Base-by-base conservation (phyloP, 2,113 vertebrate species). In the Campylomormyrus numenius region DNA sequence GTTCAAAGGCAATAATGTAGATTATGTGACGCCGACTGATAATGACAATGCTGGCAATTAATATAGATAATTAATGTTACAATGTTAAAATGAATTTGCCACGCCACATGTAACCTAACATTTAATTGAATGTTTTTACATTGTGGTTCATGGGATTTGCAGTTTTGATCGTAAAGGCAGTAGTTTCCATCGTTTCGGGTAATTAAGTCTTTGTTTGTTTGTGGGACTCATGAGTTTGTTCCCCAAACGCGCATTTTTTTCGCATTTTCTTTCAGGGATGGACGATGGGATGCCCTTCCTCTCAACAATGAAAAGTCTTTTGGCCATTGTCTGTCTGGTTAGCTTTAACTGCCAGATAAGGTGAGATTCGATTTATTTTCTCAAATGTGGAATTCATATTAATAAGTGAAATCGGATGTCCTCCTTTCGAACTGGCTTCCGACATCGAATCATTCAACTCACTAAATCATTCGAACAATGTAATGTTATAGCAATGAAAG, bases 231-330 rank as follows among this genome's bases (percentile, higher is more conserved):
- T 4, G 45, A 85, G 83, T 24, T 85, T 46, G 27, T 13, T 49
- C n/a, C 53, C 21, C 85, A 49, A 27, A 42, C 27, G 46, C 62
- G 15, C 21, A 42, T 46, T 74, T n/a, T 89, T 89, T 56, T 87
- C 45, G 62, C 92, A 19, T 85, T 31, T 93, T 58, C 87, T 94
- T 95, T 91, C 95, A 97, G 98, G 97, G 96, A 99, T 99, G 98
- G 98, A 96, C 95, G 95, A 97, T 98, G 97, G 97, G 94, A 97
- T 96, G 95, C 94, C 95, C 94, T 95, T 94, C 95, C 95, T 96
- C 95, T 96, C 95, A 94, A 97, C 96, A 95, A 97, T 97, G 96
- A 97, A 96, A 95, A 96, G 94, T 93, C 94, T 96, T 93, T 96
- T 97, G 91, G 91, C 97, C 89, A 95, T 96, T 93, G 96, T 95